Base-by-base conservation (phyloP, 1,140 invertebrate genomes). In the Drosophila gunungcola region DNA sequence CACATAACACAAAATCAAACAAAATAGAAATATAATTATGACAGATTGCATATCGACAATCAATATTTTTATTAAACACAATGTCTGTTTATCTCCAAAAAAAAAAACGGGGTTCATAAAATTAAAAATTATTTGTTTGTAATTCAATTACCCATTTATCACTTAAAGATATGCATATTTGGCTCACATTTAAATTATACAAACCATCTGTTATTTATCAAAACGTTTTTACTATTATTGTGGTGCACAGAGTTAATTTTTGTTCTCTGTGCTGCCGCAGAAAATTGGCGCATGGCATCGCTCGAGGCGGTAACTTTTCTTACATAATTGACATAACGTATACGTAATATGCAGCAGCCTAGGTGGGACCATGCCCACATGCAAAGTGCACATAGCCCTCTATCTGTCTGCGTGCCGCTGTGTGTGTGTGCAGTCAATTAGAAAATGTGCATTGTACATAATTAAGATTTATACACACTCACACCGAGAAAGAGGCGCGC, bases 391-490 rank as follows among this genome's bases (percentile, higher is more conserved):
- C 64, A 21, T 45, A 10, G 21, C 41, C 45, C 41, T 25, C 21
- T 42, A 38, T 49, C 54, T 29, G 36, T 41, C 16, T 64, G 49
- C 54, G 41, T 36, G 36, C 10, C 25, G 41, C 16, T 21, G 60
- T 53, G 34, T 13, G 27, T 69, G 72, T 61, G 64, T 74, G 82
- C 72, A 86, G 82, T 86, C 82, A 86, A 86, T 86, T 86, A 86
- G 82, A 86, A 86, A 86, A 86, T 86, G 78, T 86, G 82, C 83
- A 86, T 88, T 82, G 78, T 79, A 88, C 82, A 86, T 86, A 86
- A 86, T 86, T 86, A 86, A 86, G 82, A 86, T 86, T 86, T 86
- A 86, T 82, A 88, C 67, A 75, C 69, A 82, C 73, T 43, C 45
- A 56, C 58, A 64, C 58, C 38, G 39, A 55, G 49, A 54, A 56